A percentile compares a stretch with the other conserved stretches of the same genome.
Conservation (phyloP, 2,797 vertebrate genomes). For the Austrolebias charrua region DNA sequence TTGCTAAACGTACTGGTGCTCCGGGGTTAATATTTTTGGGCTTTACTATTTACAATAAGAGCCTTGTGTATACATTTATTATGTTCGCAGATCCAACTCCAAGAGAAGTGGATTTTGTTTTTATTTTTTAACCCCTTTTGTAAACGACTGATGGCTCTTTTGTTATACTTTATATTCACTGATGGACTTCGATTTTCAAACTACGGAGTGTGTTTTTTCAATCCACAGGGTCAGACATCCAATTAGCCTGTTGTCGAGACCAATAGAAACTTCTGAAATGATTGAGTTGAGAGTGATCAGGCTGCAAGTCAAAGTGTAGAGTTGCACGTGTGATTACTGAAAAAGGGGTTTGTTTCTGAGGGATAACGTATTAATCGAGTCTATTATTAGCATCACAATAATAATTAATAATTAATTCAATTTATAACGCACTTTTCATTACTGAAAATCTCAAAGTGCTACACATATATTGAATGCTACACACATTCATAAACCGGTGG, state of each 20-base stretch:
- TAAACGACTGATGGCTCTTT: slow-evolving; percentile 41
- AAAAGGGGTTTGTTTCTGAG: slow-evolving; percentile 10
- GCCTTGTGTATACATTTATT: no score
- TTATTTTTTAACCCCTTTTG: slow-evolving; percentile 17
- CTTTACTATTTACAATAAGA: no score
- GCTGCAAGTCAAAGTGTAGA: slow-evolving; percentile 40
- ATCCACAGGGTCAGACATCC: slow-evolving; percentile 57
- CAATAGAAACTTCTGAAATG: slow-evolving; percentile 50
- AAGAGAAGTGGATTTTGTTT: slow-evolving; percentile 2
- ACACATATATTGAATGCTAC: no score
- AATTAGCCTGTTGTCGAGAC: slow-evolving; percentile 57
- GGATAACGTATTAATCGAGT: slow-evolving; percentile 17
- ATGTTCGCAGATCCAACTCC: not conserved
- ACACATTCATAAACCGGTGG: no score
- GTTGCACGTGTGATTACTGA: slow-evolving; percentile 25
- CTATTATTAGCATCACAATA: slow-evolving; percentile 30
- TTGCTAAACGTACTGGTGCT: no score
- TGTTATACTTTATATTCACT: slow-evolving; percentile 35
- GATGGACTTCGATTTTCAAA: slow-evolving; percentile 53
- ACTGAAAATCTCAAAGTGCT: no score
- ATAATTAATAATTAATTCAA: no score
- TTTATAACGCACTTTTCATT: no score
- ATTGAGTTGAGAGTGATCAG: slow-evolving; percentile 55
- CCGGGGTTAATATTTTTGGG: not conserved
- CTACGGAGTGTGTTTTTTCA: slow-evolving; percentile 48